These are phyloP conservation scores for Ryuthela nishihirai DNA, from an alignment of 2,888 invertebrate species.

Conservation along the genomic window DNA sequence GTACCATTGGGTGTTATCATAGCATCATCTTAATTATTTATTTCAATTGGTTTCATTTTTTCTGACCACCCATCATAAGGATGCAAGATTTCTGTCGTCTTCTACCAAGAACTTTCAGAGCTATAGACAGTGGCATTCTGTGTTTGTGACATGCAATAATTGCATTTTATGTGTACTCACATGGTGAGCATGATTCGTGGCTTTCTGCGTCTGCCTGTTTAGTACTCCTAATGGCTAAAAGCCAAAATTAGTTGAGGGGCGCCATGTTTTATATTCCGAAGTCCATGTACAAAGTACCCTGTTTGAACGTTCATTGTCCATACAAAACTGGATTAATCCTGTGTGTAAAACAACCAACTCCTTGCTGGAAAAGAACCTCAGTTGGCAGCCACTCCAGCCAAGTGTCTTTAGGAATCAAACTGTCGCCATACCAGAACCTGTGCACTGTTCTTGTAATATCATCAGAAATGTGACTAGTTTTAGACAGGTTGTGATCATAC, in stretches of 20 bases:
- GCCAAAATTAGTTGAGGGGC: conserved; percentile 30
- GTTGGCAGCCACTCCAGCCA: background rate
- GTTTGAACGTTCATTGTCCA: too few relatives aligned
- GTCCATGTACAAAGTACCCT: conserved; percentile 39
- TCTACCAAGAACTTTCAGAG: conserved; percentile 9
- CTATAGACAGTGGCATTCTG: conserved; percentile 25
- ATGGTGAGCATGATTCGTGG: conserved; percentile 34
- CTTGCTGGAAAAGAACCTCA: background rate
- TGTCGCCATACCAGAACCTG: background rate
- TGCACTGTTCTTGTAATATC: background rate
- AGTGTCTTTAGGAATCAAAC: background rate
- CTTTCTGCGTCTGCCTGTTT: conserved; percentile 36
- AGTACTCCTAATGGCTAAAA: conserved; percentile 29
- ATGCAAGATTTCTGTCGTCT: conserved; percentile 1
- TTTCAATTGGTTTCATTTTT: background rate
- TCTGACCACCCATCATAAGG: background rate
- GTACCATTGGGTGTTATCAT: background rate
- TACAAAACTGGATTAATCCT: too few relatives aligned
- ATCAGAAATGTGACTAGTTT: background rate
- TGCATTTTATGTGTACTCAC: conserved; percentile 38
- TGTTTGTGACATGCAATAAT: conserved; percentile 39
- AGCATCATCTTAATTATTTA: background rate
- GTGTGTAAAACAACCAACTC: too few relatives aligned
- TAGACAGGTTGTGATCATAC: background rate
- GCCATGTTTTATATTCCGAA: conserved; percentile 35